Evolutionary conservation across 2,797 vertebrate genomes (phyloP).

Genomic region (Leucoraja ocellata): DNA sequence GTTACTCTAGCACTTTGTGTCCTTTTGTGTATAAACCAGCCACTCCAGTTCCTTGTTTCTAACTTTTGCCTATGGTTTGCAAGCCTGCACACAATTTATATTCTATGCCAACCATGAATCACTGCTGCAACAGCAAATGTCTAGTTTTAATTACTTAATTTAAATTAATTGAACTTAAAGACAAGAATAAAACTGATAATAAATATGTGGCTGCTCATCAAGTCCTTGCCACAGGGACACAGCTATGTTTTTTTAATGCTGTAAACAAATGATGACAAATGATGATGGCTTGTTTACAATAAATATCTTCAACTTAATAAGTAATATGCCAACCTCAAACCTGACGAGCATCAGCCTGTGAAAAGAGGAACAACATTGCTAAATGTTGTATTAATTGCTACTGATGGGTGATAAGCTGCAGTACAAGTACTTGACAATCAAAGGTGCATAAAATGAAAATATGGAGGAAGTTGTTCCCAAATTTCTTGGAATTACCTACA

Average conservation of each 20-base stretch:
- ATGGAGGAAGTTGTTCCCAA: not conserved
- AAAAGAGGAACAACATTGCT: not conserved
- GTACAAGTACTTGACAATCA: not conserved
- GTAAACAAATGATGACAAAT: too few species aligned
- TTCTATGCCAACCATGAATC: not conserved
- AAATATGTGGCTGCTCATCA: not conserved
- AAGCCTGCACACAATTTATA: too few species aligned
- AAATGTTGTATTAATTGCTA: not conserved
- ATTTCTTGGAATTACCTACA: not conserved
- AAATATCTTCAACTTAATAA: not conserved
- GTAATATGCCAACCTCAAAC: not conserved
- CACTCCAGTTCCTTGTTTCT: too few species aligned
- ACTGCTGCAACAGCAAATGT: not conserved
- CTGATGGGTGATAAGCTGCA: not conserved
- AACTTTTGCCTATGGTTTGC: too few species aligned
- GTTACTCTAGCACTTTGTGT: too few species aligned
- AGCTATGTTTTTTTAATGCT: too few species aligned
- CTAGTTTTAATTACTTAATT: not conserved
- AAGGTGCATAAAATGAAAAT: not conserved
- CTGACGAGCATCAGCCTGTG: not conserved
- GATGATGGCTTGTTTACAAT: too few species aligned
- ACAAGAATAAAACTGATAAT: not conserved
- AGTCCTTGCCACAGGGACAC: too few species aligned
- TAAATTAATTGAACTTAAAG: not conserved
- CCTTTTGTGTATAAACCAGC: too few species aligned